Evolutionary conservation across 1,140 invertebrate species (phyloP).

Genomic region (Ridgeia piscesae): DNA sequence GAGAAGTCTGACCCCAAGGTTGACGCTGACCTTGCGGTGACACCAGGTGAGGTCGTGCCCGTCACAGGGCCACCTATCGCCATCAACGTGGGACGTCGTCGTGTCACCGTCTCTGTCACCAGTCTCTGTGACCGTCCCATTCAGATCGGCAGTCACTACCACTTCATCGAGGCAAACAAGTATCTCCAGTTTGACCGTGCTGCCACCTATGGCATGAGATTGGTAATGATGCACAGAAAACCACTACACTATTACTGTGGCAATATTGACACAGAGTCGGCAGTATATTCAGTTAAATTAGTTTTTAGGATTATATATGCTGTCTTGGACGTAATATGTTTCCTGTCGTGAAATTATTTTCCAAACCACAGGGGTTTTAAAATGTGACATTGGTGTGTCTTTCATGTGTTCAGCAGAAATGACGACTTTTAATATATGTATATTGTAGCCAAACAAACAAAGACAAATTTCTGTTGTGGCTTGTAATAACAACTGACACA

Average conservation of each 20-base stretch:
- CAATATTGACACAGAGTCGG: background rate
- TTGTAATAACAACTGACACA: too few species aligned
- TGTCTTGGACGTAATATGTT: background rate
- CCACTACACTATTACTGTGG: background rate
- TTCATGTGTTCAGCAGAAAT: background rate
- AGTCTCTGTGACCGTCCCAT: slow-evolving; percentile 41
- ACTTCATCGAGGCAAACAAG: slow-evolving; percentile 56
- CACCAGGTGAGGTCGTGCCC: slow-evolving; percentile 6
- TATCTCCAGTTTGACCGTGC: slow-evolving; percentile 51
- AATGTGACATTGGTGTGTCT: background rate
- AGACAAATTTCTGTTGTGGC: too few species aligned
- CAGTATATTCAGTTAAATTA: background rate
- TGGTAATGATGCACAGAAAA: slow-evolving; percentile 40
- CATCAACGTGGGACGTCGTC: slow-evolving; percentile 35
- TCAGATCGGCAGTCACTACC: slow-evolving; percentile 57
- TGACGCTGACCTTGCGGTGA: background rate
- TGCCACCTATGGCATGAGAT: slow-evolving; percentile 52
- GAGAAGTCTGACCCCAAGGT: background rate
- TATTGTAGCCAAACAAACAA: too few species aligned
- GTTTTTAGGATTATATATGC: background rate
- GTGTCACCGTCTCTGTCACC: slow-evolving; percentile 31
- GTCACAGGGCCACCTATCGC: background rate
- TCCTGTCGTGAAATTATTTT: background rate
- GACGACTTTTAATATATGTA: too few species aligned
- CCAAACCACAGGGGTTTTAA: background rate